Conservation (phyloP, 2,888 invertebrate genomes). For the Cephus pulcher region DNA sequence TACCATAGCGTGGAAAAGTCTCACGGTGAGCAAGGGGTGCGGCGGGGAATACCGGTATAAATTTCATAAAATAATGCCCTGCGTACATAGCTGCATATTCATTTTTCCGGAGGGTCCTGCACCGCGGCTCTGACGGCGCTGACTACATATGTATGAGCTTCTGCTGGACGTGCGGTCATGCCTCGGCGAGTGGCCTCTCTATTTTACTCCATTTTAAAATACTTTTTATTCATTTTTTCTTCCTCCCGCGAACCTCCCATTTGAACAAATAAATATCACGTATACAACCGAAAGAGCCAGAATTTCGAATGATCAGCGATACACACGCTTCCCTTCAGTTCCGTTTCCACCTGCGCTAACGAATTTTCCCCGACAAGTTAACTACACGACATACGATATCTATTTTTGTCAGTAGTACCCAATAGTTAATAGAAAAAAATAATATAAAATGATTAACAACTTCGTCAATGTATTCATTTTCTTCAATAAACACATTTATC, state of each 20-base stretch:
- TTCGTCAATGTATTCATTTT: too few relatives aligned
- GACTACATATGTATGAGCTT: slow-evolving; percentile 61
- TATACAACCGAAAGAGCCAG: neutral
- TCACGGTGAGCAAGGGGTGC: slow-evolving; percentile 16
- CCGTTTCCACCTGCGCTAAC: neutral
- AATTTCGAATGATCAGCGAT: neutral
- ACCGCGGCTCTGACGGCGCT: slow-evolving; percentile 25
- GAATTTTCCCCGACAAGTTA: neutral
- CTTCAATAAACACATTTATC: neutral
- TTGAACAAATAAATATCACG: neutral
- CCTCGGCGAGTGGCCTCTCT: slow-evolving; percentile 14
- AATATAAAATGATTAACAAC: neutral
- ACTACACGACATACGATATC: neutral
- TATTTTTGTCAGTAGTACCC: neutral
- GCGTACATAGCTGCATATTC: slow-evolving; percentile 52
- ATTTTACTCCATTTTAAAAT: slow-evolving; percentile 1
- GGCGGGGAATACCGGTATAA: slow-evolving; percentile 36
- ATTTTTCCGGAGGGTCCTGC: slow-evolving; percentile 54
- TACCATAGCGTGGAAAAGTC: neutral
- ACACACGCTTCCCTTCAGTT: neutral
- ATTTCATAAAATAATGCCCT: slow-evolving; percentile 53
- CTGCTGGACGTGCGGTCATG: slow-evolving; percentile 46
- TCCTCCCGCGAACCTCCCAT: neutral
- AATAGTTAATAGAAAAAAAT: too few relatives aligned
- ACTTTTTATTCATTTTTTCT: neutral